A percentile compares a stretch with the other conserved stretches of the same genome.
Evolutionary conservation across 2,113 vertebrate species (phyloP).

Genomic region (Myrmecophaga tridactyla): DNA sequence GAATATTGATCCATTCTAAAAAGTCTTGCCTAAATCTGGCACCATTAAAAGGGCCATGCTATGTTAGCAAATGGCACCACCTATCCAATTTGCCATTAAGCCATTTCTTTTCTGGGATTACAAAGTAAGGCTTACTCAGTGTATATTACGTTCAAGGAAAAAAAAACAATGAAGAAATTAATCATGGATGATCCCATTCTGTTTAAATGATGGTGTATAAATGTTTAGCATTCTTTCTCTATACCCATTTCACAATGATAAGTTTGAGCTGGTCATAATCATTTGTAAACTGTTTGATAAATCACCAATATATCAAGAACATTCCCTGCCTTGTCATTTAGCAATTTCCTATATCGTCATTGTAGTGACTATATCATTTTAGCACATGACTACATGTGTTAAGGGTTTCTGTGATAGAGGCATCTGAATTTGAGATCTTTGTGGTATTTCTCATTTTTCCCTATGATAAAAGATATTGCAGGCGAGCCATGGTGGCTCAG

Average conservation of each 20-base stretch:
- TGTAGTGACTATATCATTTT: not conserved
- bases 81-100: not conserved
- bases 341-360: not conserved
- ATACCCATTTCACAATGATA: not conserved
- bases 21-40: not conserved
- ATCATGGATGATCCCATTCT: not conserved
- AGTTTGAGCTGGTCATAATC: not conserved
- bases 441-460: not conserved
- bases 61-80: not conserved
- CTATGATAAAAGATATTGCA: not conserved
- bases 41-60: not conserved
- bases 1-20: not conserved
- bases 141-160: not conserved
- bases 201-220: not conserved
- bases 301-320: not conserved
- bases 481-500: too few relatives aligned
- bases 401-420: not conserved
- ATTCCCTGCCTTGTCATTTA: not conserved
- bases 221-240: not conserved
- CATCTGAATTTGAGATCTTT: not conserved
- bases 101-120: not conserved
- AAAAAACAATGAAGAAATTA: not conserved
- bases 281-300: not conserved
- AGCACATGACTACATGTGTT: not conserved
- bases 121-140: not conserved